Evolutionary conservation across 1,140 invertebrate genomes (phyloP).

Genomic region (Drosophila busckii): DNA sequence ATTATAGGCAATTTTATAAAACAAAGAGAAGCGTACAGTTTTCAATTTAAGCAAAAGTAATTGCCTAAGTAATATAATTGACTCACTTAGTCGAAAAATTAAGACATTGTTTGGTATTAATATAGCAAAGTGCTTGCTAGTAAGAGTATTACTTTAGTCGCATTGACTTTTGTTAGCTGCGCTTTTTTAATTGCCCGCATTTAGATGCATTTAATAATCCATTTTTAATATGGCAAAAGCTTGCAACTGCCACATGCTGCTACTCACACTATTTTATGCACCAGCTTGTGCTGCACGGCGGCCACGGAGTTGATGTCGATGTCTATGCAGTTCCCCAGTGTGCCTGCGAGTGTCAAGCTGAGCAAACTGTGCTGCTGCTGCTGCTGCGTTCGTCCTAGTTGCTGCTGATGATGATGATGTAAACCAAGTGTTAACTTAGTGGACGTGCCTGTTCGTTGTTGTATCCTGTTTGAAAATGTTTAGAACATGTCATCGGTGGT

Average conservation of each 20-base stretch:
- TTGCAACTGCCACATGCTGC: neutral
- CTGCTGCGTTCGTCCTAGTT: conserved; percentile 2
- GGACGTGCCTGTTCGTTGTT: conserved; percentile 34
- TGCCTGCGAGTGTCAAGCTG: conserved; percentile 48
- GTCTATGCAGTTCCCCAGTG: conserved; percentile 78
- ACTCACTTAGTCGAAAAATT: too few relatives aligned
- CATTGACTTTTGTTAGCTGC: too few relatives aligned
- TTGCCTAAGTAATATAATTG: too few relatives aligned
- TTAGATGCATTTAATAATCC: conserved; percentile 46
- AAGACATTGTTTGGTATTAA: too few relatives aligned
- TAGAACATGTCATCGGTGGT: conserved; percentile 45
- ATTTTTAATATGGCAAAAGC: conserved; percentile 40
- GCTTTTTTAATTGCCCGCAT: conserved; percentile 52
- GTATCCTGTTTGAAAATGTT: conserved; percentile 61
- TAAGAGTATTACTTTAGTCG: too few relatives aligned
- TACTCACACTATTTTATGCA: conserved; percentile 74
- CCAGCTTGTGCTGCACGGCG: conserved; percentile 77
- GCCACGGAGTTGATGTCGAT: conserved; percentile 75
- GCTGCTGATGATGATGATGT: conserved; percentile 21
- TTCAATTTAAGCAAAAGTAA: too few relatives aligned
- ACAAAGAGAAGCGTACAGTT: too few relatives aligned
- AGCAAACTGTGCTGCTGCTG: conserved; percentile 6
- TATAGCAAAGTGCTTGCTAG: too few relatives aligned
- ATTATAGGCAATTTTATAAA: conserved; percentile 14
- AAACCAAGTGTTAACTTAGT: conserved; percentile 45